These are phyloP conservation scores for Opisthocomus hoazin DNA, from an alignment of 2,113 vertebrate genomes.

Conservation along the genomic window DNA sequence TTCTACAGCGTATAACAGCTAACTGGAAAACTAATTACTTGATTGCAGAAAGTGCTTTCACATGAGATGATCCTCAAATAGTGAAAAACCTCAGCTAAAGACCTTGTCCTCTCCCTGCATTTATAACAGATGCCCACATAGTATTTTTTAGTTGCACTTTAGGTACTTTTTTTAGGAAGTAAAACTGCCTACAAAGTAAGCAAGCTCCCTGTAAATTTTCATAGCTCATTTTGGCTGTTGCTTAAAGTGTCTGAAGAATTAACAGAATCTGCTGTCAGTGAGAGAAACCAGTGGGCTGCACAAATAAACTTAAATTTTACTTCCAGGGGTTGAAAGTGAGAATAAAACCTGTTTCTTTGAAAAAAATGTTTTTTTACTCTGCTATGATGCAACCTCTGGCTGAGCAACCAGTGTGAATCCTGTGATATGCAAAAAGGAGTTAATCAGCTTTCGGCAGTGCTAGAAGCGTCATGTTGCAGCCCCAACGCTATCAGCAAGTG, in stretches of 20 bases:
- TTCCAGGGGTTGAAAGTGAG: not conserved
- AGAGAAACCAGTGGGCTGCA: not conserved
- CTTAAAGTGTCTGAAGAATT: not conserved
- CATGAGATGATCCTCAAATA: not conserved
- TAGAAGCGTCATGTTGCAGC: not conserved
- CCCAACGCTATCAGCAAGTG: not conserved
- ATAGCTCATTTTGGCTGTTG: not conserved
- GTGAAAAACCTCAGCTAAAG: not conserved
- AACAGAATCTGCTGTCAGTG: not conserved
- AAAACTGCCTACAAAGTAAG: not conserved
- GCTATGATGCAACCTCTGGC: not conserved
- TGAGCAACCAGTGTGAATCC: not conserved
- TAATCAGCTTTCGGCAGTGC: not conserved
- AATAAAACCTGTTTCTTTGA: not conserved
- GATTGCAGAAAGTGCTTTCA: not conserved
- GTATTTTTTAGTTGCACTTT: not conserved
- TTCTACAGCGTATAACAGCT: not conserved
- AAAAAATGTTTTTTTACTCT: not conserved
- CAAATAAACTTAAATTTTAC: not conserved
- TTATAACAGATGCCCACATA: not conserved
- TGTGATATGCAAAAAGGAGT: not conserved
- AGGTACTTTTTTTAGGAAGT: not conserved
- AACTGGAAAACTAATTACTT: not conserved
- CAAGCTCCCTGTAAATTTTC: not conserved
- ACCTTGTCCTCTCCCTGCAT: not conserved